Evolutionary conservation across 2,888 invertebrate species (phyloP).

Genomic region (Chymomyza fuscimana): DNA sequence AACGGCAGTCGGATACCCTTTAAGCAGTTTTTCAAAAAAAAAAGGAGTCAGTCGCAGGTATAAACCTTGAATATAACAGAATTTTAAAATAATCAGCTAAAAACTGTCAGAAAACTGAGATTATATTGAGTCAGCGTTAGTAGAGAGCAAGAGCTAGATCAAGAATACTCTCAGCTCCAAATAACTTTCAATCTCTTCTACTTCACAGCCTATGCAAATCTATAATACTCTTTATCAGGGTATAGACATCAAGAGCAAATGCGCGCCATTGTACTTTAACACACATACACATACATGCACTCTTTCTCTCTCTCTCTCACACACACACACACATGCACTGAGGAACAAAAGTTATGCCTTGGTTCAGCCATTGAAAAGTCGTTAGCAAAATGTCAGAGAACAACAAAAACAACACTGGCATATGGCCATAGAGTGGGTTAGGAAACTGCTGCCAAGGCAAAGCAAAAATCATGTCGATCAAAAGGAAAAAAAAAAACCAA

Average conservation of each 20-base stretch:
- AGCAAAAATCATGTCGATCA: background rate
- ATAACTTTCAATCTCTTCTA: no score
- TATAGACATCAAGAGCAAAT: background rate
- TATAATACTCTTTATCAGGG: background rate
- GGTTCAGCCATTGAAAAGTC: constrained; percentile 69
- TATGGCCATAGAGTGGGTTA: background rate
- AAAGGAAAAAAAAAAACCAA: background rate
- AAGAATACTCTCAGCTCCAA: no score
- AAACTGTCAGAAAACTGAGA: no score
- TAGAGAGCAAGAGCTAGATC: no score
- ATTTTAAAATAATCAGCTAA: no score
- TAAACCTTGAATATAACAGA: no score
- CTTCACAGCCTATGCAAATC: no score
- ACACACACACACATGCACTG: constrained; percentile 32
- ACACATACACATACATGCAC: background rate
- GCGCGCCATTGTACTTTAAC: background rate
- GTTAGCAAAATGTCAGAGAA: constrained; percentile 69
- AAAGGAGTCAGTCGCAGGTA: no score
- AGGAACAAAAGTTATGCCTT: constrained; percentile 63
- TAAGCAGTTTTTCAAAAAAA: no score
- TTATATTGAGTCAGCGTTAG: no score
- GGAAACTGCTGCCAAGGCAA: background rate
- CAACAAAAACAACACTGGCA: background rate
- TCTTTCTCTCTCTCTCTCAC: background rate
- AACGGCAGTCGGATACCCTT: no score